Base-by-base conservation (phyloP, 2,888 invertebrate genomes). In the Conus canariensis region DNA sequence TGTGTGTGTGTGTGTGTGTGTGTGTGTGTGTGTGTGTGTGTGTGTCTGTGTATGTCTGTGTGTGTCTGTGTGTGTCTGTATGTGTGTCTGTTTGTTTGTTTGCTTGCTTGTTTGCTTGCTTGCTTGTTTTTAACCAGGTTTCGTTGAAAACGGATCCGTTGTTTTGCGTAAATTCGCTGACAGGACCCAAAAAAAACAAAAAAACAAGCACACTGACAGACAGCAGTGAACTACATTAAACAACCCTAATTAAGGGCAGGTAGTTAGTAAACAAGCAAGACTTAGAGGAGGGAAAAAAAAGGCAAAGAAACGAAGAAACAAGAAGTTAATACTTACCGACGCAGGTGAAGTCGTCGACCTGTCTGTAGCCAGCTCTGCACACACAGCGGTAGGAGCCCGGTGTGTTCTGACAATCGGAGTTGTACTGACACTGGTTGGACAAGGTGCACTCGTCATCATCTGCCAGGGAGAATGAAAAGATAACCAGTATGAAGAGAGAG, bases 351-450 rank as follows among this genome's bases (percentile, higher is more conserved):
- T 92, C 91, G 9, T 93, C 92, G 12, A 89, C 91, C 83, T 94
- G 92, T 10, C 30, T 91, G 91, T 93, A 95, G 9, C 95, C 96
- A 1, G 90, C 89, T 56, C 94, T 92, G 91, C 96, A 96, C 9
- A 91, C 92, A 90, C 96, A 96, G 56, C 90, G 88, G 90, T 93
- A 96, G 22, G 93, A 90, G 14, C 95, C 95, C 0, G 92, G 93
- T 6, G 90, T 91, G 92, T 96, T 95, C 4, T 89, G 90, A 91
- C 96, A 96, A 56, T 90, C 77, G 0, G 96, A 92, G 16, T 92
- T 93, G 85, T 92, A 91, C 8, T 94, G 94, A 77, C 95, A 95
- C 1, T 87, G 82, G 59, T 87, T 83, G 19, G 93, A 45, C 74
- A 60, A 59, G 0, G 89, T 91, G 90, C 95, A 95, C 89, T 95